These are phyloP conservation scores for Sebastes variabilis DNA, from an alignment of 2,797 vertebrate species.

Conservation along the genomic window DNA sequence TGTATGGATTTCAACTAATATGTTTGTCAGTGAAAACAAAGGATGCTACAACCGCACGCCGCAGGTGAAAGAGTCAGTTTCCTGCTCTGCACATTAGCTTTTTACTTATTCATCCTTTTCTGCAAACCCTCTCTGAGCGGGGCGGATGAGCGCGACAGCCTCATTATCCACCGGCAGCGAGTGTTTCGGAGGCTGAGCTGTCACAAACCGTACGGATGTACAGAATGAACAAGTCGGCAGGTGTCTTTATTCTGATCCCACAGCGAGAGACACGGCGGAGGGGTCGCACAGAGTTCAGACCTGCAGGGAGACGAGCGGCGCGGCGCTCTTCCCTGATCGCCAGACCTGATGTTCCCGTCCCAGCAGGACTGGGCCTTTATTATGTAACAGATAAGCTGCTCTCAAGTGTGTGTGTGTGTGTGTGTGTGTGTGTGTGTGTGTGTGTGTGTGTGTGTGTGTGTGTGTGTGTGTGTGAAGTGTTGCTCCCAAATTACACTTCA, in stretches of 20 bases:
- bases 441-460: background rate
- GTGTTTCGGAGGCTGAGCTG: conserved; percentile 6
- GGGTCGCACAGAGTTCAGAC: conserved; percentile 45
- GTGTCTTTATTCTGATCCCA: conserved; percentile 1
- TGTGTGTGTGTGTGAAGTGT: background rate
- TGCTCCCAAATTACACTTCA: conserved; percentile 26
- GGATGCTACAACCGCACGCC: background rate
- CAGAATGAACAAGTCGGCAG: background rate
- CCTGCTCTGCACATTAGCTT: background rate
- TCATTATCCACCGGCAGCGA: conserved; percentile 15
- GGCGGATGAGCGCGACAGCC: background rate
- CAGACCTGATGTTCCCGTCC: conserved; percentile 6
- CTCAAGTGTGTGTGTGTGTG: too few relatives aligned
- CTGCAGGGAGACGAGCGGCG: background rate
- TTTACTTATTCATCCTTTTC: background rate
- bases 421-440: background rate
- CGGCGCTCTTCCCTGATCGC: background rate
- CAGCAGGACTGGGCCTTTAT: conserved; percentile 9
- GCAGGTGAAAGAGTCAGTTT: conserved; percentile 3
- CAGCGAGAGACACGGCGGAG: background rate
- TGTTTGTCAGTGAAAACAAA: background rate
- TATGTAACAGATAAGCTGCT: conserved; percentile 57
- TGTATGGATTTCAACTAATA: background rate
- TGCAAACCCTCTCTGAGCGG: background rate
- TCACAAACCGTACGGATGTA: background rate